These are phyloP conservation scores for Chaetodon trifasciatus DNA, from an alignment of 2,797 vertebrate species.

Conservation along the genomic window DNA sequence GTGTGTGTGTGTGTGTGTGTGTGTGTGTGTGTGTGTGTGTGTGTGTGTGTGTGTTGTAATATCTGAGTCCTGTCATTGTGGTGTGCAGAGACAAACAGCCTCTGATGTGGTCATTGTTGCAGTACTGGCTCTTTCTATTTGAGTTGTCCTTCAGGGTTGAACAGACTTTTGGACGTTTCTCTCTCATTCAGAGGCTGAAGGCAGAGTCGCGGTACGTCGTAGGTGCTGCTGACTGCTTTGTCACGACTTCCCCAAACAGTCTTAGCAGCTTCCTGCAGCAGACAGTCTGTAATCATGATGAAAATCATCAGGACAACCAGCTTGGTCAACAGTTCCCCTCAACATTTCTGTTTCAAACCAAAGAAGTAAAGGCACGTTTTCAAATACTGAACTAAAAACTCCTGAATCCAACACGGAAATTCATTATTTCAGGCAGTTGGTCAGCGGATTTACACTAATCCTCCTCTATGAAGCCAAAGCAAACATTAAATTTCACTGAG, in stretches of 20 bases:
- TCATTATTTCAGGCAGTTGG: slow-evolving; percentile 4
- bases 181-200: not conserved
- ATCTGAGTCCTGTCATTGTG: not conserved
- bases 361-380: not conserved
- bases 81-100: not conserved
- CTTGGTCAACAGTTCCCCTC: not conserved
- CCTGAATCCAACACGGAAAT: not conserved
- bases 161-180: not conserved
- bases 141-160: not conserved
- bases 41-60: not conserved
- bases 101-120: not conserved
- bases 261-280: slow-evolving; percentile 4
- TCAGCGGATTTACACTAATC: slow-evolving; percentile 11
- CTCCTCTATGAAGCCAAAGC: not conserved
- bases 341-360: not conserved
- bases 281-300: not conserved
- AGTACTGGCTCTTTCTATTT: not conserved
- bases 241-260: slow-evolving; percentile 30
- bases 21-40: too few species aligned
- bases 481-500: slow-evolving; percentile 2
- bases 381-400: not conserved
- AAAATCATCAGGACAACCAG: not conserved
- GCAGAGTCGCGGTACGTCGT: not conserved
- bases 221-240: not conserved
- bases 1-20: not conserved